Percentiles rank a stretch among this genome's conserved stretches.
phyloP scores from a whole-genome alignment of 2,888 invertebrate species.

The Rotaria magnacalcarata region DNA sequence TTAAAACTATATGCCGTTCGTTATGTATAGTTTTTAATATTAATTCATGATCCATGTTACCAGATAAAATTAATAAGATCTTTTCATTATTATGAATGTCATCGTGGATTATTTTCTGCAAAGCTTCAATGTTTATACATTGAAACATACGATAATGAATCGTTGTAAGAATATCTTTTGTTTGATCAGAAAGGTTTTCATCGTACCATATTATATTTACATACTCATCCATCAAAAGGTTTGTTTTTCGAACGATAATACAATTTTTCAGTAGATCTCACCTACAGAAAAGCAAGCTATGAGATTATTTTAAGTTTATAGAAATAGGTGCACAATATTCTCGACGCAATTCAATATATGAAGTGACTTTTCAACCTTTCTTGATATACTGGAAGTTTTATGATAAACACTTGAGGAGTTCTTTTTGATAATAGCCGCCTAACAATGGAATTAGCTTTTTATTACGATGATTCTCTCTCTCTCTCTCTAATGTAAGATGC shows the following conservation, averaged over 20 bases:
- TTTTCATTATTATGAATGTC: background rate
- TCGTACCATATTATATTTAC: background rate
- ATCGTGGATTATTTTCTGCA: background rate
- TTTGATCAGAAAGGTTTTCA: constrained; percentile 7
- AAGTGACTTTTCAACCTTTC: too few species aligned
- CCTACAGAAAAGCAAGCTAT: too few species aligned
- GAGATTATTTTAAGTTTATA: too few species aligned
- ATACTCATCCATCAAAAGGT: background rate
- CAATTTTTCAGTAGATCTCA: too few species aligned
- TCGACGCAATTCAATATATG: too few species aligned
- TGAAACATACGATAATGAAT: background rate
- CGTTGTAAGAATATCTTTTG: background rate
- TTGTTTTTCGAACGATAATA: background rate
- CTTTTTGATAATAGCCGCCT: too few species aligned
- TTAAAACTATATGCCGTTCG: background rate
- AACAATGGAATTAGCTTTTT: too few species aligned
- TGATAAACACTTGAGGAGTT: too few species aligned
- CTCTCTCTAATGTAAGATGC: too few species aligned
- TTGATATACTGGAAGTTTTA: too few species aligned
- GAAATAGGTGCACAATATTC: too few species aligned
- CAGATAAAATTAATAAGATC: background rate
- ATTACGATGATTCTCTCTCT: too few species aligned
- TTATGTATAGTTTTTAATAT: background rate
- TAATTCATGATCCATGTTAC: background rate
- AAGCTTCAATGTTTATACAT: background rate